These are phyloP conservation scores for Hipparchia sbordonii DNA, from an alignment of 2,888 invertebrate genomes.

Conservation along the genomic window DNA sequence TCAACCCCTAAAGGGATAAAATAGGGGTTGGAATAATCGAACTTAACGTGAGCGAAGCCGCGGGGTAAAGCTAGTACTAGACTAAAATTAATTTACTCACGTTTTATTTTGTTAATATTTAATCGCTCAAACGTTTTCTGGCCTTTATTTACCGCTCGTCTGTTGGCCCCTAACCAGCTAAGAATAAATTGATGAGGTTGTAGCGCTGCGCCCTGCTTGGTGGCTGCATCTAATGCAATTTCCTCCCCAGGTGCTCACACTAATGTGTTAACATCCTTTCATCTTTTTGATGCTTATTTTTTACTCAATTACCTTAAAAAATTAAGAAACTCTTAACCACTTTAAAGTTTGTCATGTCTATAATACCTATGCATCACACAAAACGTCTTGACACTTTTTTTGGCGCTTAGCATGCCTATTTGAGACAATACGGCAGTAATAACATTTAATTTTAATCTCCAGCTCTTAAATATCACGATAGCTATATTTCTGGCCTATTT, in stretches of 20 bases:
- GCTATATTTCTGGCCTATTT: too few relatives aligned
- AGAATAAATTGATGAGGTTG: constrained; percentile 54
- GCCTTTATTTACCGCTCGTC: constrained; percentile 47
- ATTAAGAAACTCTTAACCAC: neutral
- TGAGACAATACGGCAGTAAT: too few relatives aligned
- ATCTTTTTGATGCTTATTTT: constrained; percentile 11
- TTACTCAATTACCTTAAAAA: constrained; percentile 12
- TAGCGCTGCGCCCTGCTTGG: constrained; percentile 48
- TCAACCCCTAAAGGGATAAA: too few relatives aligned
- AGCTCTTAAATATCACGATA: too few relatives aligned
- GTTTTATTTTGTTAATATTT: neutral
- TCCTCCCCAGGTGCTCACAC: constrained; percentile 66
- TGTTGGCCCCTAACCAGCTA: constrained; percentile 45
- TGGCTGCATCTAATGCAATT: constrained; percentile 75
- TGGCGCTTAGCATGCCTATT: too few relatives aligned
- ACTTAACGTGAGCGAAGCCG: too few relatives aligned
- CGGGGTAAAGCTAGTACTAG: too few relatives aligned
- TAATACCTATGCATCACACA: neutral
- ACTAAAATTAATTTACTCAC: too few relatives aligned
- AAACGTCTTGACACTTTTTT: neutral
- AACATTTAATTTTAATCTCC: too few relatives aligned
- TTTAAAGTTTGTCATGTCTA: neutral
- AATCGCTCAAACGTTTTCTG: neutral
- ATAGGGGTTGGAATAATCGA: too few relatives aligned
- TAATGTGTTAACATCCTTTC: constrained; percentile 63